Conservation (phyloP, 2,797 vertebrate species). For the Choloepus didactylus region DNA sequence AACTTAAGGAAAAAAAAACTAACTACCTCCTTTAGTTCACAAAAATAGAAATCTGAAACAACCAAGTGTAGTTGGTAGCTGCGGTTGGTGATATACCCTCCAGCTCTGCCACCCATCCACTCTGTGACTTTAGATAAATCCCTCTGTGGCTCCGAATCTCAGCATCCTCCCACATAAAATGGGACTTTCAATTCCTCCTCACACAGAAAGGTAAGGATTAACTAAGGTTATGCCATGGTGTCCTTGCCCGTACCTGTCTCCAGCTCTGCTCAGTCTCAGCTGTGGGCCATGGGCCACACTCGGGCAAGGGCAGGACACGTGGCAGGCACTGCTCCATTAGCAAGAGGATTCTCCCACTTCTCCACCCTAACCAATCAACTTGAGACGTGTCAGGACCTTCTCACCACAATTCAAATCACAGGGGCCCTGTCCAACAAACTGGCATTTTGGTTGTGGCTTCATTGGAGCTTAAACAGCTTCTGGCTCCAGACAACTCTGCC, state of each 20-base stretch:
- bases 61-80: not conserved
- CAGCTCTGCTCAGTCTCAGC: not conserved
- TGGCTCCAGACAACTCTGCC: not conserved
- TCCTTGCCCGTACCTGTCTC: not conserved
- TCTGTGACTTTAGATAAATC: not conserved
- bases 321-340: not conserved
- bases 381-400: not conserved
- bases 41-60: not conserved
- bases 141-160: not conserved
- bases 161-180: not conserved
- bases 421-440: not conserved
- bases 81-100: not conserved
- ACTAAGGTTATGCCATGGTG: not conserved
- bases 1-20: not conserved
- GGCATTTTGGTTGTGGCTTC: not conserved
- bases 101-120: not conserved
- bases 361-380: not conserved
- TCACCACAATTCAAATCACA: slow-evolving; percentile 22
- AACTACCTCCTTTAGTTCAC: not conserved
- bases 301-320: not conserved
- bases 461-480: not conserved
- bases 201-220: not conserved
- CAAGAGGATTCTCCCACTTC: not conserved
- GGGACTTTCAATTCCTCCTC: slow-evolving; percentile 19
- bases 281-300: not conserved